phyloP scores from a whole-genome alignment of 2,888 invertebrate species.

The Rhaphigaster nebulosa region DNA sequence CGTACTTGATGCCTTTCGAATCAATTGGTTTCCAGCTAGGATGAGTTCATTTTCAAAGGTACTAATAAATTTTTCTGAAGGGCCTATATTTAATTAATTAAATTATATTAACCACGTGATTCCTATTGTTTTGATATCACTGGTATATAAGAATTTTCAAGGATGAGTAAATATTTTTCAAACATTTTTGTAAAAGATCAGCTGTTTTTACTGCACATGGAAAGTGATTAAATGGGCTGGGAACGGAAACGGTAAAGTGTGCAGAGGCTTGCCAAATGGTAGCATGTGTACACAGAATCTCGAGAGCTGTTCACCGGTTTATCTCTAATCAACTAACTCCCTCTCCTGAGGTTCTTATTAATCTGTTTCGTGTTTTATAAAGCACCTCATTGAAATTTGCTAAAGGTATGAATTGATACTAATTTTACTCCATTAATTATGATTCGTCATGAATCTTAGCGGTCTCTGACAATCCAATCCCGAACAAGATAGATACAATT shows the following conservation, averaged over 20 bases:
- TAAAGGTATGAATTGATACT: background rate
- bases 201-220: background rate
- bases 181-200: background rate
- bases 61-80: too few relatives aligned
- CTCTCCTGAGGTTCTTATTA: background rate
- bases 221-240: background rate
- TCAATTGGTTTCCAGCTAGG: too few relatives aligned
- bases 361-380: background rate
- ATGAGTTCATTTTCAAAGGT: background rate
- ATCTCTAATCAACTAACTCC: background rate
- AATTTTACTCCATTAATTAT: background rate
- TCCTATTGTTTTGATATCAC: too few relatives aligned
- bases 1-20: too few relatives aligned
- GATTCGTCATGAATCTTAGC: background rate
- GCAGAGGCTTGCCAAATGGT: background rate
- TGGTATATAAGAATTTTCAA: too few relatives aligned
- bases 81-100: too few relatives aligned
- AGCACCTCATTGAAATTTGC: background rate
- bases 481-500: too few relatives aligned
- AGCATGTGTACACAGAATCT: conserved; percentile 17
- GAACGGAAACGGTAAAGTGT: background rate
- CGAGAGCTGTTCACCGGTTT: background rate
- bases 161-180: background rate
- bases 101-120: too few relatives aligned
- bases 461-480: background rate